Conservation (phyloP, 2,888 invertebrate genomes). For the Saturnia japonica region DNA sequence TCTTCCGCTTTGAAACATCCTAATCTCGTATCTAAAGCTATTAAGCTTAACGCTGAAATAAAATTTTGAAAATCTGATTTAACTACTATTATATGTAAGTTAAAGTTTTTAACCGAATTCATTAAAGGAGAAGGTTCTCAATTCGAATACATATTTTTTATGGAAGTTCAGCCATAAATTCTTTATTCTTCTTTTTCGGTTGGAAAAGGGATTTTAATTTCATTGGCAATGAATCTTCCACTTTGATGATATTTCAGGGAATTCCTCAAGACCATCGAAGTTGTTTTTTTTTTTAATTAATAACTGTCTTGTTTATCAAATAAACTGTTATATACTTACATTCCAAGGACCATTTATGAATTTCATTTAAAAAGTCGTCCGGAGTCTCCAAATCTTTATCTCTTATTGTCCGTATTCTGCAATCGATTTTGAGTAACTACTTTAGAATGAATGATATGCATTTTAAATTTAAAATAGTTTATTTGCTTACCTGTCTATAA, state of each 20-base stretch:
- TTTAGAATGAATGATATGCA: not conserved
- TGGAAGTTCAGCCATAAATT: too few species aligned
- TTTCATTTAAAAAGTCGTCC: conserved; percentile 85
- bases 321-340: conserved; percentile 85
- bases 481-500: conserved; percentile 82
- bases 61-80: not conserved
- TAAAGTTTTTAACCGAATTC: too few species aligned
- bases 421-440: conserved; percentile 32
- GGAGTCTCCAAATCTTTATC: conserved; percentile 83
- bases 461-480: not conserved
- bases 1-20: conserved; percentile 83
- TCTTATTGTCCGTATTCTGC: conserved; percentile 81
- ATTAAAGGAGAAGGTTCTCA: too few species aligned
- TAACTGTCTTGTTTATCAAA: too few species aligned
- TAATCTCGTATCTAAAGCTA: conserved; percentile 84
- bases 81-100: too few species aligned
- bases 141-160: too few species aligned
- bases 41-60: conserved; percentile 83
- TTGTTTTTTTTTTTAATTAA: too few species aligned
- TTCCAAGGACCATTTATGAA: conserved; percentile 91
- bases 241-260: too few species aligned
- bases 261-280: too few species aligned
- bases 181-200: too few species aligned
- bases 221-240: too few species aligned
- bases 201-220: too few species aligned